These are phyloP conservation scores for Nebria salina DNA, from an alignment of 2,888 invertebrate species.

Conservation along the genomic window DNA sequence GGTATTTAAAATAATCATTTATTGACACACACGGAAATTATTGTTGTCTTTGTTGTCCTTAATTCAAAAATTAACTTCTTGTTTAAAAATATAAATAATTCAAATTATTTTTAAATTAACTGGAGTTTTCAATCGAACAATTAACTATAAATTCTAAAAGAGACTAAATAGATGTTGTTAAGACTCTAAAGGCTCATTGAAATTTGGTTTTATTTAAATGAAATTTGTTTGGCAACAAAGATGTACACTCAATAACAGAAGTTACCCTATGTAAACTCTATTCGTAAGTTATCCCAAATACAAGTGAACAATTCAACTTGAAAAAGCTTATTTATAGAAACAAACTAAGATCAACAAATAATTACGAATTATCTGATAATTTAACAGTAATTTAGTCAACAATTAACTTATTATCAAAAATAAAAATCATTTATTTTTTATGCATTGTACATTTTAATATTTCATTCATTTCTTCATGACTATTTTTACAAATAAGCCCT, in stretches of 20 bases:
- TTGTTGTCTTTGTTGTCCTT: conserved; percentile 40
- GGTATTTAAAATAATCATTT: neutral
- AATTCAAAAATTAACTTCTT: conserved; percentile 6
- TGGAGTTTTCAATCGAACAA: neutral
- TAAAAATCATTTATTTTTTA: conserved; percentile 6
- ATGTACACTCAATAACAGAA: conserved; percentile 39
- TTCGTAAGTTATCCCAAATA: conserved; percentile 36
- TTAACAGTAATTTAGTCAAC: conserved; percentile 8
- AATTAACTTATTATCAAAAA: conserved; percentile 8
- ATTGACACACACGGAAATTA: conserved; percentile 17
- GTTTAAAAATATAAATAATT: neutral
- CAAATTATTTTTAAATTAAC: neutral
- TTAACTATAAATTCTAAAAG: too few species aligned
- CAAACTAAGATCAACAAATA: conserved; percentile 35
- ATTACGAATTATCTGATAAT: conserved; percentile 35
- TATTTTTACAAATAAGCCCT: conserved; percentile 28
- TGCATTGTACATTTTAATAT: conserved; percentile 37
- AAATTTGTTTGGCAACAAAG: conserved; percentile 34
- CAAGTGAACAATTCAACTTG: conserved; percentile 30
- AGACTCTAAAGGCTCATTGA: neutral
- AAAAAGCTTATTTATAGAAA: conserved; percentile 44
- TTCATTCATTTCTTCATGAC: conserved; percentile 8
- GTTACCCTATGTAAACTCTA: conserved; percentile 43
- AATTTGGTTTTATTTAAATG: neutral
- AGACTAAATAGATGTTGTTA: neutral